phyloP scores from a whole-genome alignment of 37 sponge, comb jelly and placozoan genomes.

The Chondrilla cf. caribensis region DNA sequence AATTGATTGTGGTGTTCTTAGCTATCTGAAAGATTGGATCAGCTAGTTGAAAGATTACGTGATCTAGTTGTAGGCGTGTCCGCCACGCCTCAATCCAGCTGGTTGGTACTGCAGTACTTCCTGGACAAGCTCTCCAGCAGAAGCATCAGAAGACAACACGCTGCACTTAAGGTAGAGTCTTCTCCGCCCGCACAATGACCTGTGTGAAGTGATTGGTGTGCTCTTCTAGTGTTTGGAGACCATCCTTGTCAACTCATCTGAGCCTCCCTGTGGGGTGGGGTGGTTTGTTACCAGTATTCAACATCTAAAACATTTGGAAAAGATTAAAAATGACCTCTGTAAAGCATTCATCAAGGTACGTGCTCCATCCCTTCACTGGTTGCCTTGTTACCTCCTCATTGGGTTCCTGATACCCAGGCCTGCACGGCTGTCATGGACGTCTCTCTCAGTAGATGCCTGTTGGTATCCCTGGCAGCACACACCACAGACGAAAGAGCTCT shows the following conservation, averaged over 20 bases:
- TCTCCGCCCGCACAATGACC: background rate
- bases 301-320: background rate
- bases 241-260: background rate
- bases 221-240: background rate
- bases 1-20: background rate
- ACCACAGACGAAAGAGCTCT: background rate
- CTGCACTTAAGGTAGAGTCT: conserved; percentile 51
- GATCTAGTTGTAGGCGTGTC: conserved; percentile 37
- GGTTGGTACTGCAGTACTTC: conserved; percentile 64
- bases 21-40: conserved; percentile 50
- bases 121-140: conserved; percentile 58
- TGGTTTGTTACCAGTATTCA: background rate
- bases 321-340: too few species aligned
- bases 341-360: too few species aligned
- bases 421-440: conserved; percentile 13
- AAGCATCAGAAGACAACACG: conserved; percentile 30
- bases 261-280: background rate
- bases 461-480: background rate
- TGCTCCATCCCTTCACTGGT: too few species aligned
- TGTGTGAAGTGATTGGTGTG: background rate
- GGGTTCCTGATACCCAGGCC: too few species aligned
- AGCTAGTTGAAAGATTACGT: conserved; percentile 52
- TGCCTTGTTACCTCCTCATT: too few species aligned
- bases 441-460: background rate
- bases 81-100: conserved; percentile 14